Evolutionary conservation across 2,797 vertebrate genomes (phyloP).

Genomic region (Euphonia xanthogaster): DNA sequence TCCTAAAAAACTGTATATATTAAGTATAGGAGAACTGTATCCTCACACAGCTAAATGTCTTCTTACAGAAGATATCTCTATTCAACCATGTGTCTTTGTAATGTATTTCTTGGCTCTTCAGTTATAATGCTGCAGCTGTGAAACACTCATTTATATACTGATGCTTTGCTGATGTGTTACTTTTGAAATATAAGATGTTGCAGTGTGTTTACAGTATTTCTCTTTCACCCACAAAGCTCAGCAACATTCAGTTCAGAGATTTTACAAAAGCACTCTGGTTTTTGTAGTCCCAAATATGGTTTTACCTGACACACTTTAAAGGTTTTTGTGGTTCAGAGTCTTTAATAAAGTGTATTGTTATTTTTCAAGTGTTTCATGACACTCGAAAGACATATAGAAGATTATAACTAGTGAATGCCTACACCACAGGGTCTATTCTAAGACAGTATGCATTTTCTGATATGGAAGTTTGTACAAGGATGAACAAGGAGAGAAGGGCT

Average conservation of each 20-base stretch:
- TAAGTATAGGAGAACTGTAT: not conserved
- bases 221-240: not conserved
- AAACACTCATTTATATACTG: not conserved
- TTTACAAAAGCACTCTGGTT: not conserved
- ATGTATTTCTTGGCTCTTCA: conserved; percentile 14
- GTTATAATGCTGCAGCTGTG: conserved; percentile 30
- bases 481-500: not conserved
- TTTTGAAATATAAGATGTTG: not conserved
- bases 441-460: not conserved
- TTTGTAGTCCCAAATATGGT: not conserved
- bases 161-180: not conserved
- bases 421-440: not conserved
- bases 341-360: not conserved
- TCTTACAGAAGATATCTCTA: not conserved
- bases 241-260: not conserved
- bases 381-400: not conserved
- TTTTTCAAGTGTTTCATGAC: not conserved
- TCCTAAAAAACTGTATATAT: not conserved
- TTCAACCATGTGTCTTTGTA: not conserved
- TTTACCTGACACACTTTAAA: not conserved
- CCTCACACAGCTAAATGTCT: not conserved
- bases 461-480: not conserved
- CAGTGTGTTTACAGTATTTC: not conserved
- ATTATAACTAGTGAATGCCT: not conserved
- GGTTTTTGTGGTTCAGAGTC: not conserved